A percentile compares a stretch with the other conserved stretches of the same genome.
These are phyloP conservation scores for Luidia sarsii DNA, from an alignment of 53 echinoderm and acorn worm genomes.

Conservation along the genomic window DNA sequence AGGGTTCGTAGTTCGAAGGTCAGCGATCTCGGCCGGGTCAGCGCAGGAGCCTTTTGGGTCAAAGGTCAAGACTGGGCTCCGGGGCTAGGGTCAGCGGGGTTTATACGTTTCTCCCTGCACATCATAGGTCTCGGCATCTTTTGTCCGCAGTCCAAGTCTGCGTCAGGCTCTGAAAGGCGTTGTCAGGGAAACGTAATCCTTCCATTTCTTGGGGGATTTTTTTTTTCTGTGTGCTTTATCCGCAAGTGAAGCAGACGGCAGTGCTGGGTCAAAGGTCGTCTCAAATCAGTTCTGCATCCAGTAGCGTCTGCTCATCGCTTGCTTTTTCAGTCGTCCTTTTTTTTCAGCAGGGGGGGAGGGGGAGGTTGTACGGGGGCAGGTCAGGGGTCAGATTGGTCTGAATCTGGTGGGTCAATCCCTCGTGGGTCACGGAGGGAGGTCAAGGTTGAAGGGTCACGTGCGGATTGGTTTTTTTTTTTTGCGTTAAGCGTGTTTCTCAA, in stretches of 20 bases:
- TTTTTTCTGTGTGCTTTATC: no score
- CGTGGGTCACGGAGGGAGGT: background rate
- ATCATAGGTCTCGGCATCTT: background rate
- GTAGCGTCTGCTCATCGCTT: background rate
- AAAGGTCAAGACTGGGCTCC: constrained; percentile 12
- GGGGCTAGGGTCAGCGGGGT: no score
- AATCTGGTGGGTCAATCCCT: constrained; percentile 16
- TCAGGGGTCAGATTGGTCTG: constrained; percentile 15
- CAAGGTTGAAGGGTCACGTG: constrained; percentile 35
- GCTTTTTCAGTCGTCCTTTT: background rate
- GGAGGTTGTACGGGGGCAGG: background rate
- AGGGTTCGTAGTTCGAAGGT: no score
- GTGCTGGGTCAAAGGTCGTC: background rate
- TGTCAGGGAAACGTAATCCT: constrained; percentile 5
- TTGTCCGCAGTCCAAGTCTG: constrained; percentile 7
- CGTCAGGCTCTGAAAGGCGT: constrained; percentile 10
- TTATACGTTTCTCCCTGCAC: background rate
- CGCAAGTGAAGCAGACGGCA: background rate
- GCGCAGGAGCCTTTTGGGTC: background rate
- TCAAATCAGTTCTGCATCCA: background rate
- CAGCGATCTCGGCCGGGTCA: no score
- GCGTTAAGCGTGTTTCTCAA: background rate
- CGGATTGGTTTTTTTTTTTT: constrained; percentile 4
- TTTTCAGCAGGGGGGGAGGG: background rate
- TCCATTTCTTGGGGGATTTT: no score